A percentile compares a stretch with the other conserved stretches of the same genome.
Conservation (phyloP, 2,888 invertebrate species). For the Venustoraphidia nigricollis region DNA sequence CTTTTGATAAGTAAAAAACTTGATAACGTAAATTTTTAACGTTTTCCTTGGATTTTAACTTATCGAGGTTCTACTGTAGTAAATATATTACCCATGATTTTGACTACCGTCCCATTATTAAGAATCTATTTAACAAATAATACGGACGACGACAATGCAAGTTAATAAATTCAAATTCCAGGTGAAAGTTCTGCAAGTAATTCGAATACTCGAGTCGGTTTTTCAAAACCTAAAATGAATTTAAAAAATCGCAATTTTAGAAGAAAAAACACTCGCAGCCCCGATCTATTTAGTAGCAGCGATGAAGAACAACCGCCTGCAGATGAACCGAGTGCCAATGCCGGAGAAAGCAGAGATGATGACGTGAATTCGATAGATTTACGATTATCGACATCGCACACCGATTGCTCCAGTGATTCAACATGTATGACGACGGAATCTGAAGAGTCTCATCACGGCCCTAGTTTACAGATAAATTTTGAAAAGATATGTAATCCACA, state of each 20-base stretch:
- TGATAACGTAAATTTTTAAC: too few relatives aligned
- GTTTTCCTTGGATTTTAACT: too few relatives aligned
- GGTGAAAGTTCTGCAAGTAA: too few relatives aligned
- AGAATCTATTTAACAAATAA: too few relatives aligned
- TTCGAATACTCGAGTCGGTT: neutral
- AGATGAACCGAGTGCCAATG: neutral
- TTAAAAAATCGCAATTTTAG: slow-evolving; percentile 4
- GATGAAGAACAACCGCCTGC: neutral
- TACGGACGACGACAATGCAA: too few relatives aligned
- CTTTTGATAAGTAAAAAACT: too few relatives aligned
- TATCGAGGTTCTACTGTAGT: too few relatives aligned
- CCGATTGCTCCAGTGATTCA: neutral
- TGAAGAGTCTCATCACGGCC: neutral
- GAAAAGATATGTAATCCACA: slow-evolving; percentile 13
- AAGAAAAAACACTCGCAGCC: slow-evolving; percentile 1
- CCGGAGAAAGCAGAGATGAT: neutral
- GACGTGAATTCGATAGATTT: neutral
- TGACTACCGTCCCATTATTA: too few relatives aligned
- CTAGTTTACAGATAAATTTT: neutral
- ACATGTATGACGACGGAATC: neutral
- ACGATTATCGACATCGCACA: neutral
- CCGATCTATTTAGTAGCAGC: neutral
- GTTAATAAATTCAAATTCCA: too few relatives aligned
- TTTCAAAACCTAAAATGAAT: slow-evolving; percentile 3
- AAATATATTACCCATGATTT: too few relatives aligned